phyloP scores from a whole-genome alignment of 1,140 invertebrate genomes.

The Drosophila leontia region DNA sequence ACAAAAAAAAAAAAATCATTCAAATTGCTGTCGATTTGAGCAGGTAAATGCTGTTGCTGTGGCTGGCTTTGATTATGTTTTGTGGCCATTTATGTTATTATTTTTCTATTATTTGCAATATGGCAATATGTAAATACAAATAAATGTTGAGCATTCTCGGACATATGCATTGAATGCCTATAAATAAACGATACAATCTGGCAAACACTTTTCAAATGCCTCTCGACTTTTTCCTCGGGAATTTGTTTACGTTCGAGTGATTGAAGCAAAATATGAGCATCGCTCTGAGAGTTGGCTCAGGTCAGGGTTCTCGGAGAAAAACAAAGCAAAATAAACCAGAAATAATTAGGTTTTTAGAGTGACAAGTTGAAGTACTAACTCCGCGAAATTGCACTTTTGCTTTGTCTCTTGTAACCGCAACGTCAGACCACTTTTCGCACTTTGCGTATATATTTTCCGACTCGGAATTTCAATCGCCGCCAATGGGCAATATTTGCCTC shows the following conservation, averaged over 20 bases:
- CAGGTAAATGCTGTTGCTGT: conserved; percentile 17
- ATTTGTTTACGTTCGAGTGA: conserved; percentile 31
- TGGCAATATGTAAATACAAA: conserved; percentile 54
- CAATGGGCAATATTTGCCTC: conserved; percentile 2
- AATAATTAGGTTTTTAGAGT: background rate
- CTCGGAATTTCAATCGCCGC: conserved; percentile 16
- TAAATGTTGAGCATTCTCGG: conserved; percentile 15
- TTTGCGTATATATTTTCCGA: conserved; percentile 7
- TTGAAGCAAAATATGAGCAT: conserved; percentile 39
- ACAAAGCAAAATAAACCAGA: background rate
- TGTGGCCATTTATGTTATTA: conserved; percentile 50
- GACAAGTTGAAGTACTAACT: background rate
- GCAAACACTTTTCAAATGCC: conserved; percentile 42
- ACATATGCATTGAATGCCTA: conserved; percentile 51
- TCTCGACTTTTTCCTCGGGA: conserved; percentile 20
- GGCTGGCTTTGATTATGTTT: conserved; percentile 33
- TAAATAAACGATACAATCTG: conserved; percentile 44
- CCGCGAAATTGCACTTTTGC: background rate
- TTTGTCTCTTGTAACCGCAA: conserved; percentile 14
- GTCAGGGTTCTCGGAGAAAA: conserved; percentile 26
- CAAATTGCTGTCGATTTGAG: conserved; percentile 38
- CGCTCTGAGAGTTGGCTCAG: conserved; percentile 24
- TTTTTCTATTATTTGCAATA: conserved; percentile 9
- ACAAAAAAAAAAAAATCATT: background rate
- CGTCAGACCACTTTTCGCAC: background rate